Percentiles rank a stretch among this genome's conserved stretches.
These are phyloP conservation scores for Alectoris magna DNA, from an alignment of 2,797 vertebrate species.

Conservation along the genomic window DNA sequence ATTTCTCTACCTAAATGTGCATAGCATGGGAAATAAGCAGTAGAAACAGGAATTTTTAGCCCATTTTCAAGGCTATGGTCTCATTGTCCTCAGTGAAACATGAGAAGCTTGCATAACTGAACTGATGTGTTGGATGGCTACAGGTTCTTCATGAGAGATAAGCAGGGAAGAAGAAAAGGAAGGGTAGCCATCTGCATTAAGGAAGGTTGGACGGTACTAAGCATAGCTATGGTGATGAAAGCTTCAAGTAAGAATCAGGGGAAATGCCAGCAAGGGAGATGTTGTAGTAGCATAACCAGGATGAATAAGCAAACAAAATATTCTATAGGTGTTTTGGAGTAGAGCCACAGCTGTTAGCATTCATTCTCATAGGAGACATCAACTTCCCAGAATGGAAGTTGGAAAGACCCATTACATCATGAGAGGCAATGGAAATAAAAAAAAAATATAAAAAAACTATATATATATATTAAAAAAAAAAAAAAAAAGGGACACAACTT, in stretches of 20 bases:
- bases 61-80: neutral
- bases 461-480: no score
- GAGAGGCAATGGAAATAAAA: no score
- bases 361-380: neutral
- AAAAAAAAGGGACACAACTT: neutral
- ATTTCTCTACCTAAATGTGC: neutral
- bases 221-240: neutral
- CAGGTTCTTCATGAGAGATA: neutral
- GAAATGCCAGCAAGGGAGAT: neutral
- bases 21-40: neutral
- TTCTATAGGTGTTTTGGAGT: neutral
- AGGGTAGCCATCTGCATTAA: neutral
- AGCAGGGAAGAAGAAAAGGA: neutral
- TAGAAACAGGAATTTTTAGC: neutral
- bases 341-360: neutral
- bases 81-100: neutral
- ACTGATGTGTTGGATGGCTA: neutral
- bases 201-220: neutral
- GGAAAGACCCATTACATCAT: no score
- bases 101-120: neutral
- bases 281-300: neutral
- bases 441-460: no score
- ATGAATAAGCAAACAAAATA: neutral
- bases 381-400: neutral
- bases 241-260: neutral